Evolutionary conservation across 2,888 invertebrate species (phyloP), one percentile per base, ranked within the genome.

Genomic region (Coremacera marginata): DNA sequence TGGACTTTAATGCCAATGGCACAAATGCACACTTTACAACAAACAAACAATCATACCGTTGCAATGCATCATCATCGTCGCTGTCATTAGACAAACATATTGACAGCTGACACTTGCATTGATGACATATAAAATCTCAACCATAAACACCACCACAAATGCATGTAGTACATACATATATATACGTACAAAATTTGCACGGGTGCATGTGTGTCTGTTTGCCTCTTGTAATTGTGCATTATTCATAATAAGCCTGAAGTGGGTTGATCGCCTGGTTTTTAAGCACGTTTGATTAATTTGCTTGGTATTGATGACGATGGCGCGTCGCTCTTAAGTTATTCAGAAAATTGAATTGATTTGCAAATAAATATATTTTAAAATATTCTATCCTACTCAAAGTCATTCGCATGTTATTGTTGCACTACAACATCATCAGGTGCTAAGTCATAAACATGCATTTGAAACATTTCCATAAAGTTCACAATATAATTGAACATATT

Each of bases 41-140:
- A 25, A 25, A 9, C 60, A 60, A 22, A n/a, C n/a, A n/a, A 25
- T 11, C 37, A 37, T 37, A 1, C 37, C 16, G 16, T 27, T 60
- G 60, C 60, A 60, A 25, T 60, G 67, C 67, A 37, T 60, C 65
- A 34, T 44, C 67, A 44, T 22, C 67, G 19, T 11, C 25, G 22
- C 22, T 44, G 44, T 14, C 67, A 31, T 51, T 51, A 70, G 70
- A 52, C 51, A 70, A 70, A 70, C 70, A 27, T 31, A 70, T 70
- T 70, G 70, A 52, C 70, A 70, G 70, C 70, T 70, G 52, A 51
- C 49, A 51, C 70, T 51, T 49, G n/a, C 70, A 52, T 70, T 52
- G 70, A 25, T 70, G 70, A 70, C 27, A 51, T 70, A 51, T 70
- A 27, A 52, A 51, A 49, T 27, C 51, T 19, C 22, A 14, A 44